These are phyloP conservation scores for Lagocephalus sceleratus DNA, from an alignment of 2,797 vertebrate genomes.

Conservation along the genomic window DNA sequence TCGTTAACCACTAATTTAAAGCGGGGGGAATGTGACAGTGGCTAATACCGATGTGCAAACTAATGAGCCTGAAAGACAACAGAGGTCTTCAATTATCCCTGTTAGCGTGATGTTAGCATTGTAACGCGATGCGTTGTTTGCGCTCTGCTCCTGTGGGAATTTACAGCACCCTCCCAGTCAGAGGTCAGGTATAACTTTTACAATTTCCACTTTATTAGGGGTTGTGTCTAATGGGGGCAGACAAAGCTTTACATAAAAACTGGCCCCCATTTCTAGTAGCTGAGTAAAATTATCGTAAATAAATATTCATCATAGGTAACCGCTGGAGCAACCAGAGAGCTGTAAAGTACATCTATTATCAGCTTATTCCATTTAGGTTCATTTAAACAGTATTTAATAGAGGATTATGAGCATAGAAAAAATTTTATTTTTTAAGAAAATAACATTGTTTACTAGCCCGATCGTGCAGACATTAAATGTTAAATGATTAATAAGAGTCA, in stretches of 20 bases:
- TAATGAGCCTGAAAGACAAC: slow-evolving; percentile 14
- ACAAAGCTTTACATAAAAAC: not conserved
- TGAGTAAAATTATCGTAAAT: too few species aligned
- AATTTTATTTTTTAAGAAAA: too few species aligned
- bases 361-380: too few species aligned
- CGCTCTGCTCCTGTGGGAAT: not conserved
- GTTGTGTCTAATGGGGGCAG: not conserved
- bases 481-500: too few species aligned
- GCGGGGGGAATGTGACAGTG: slow-evolving; percentile 6
- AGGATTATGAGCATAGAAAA: too few species aligned
- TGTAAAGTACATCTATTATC: too few species aligned
- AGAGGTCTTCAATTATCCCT: slow-evolving; percentile 7
- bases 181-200: not conserved
- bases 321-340: too few species aligned
- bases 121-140: not conserved
- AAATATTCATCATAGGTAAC: too few species aligned
- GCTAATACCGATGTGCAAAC: slow-evolving; percentile 13
- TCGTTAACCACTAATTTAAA: slow-evolving; percentile 36
- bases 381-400: too few species aligned
- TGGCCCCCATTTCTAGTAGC: too few species aligned
- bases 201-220: not conserved
- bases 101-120: slow-evolving; percentile 17
- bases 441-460: too few species aligned
- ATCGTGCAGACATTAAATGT: too few species aligned
- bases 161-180: not conserved